Evolutionary conservation across 1,140 invertebrate genomes (phyloP).

Genomic region (Aphidius ervi): DNA sequence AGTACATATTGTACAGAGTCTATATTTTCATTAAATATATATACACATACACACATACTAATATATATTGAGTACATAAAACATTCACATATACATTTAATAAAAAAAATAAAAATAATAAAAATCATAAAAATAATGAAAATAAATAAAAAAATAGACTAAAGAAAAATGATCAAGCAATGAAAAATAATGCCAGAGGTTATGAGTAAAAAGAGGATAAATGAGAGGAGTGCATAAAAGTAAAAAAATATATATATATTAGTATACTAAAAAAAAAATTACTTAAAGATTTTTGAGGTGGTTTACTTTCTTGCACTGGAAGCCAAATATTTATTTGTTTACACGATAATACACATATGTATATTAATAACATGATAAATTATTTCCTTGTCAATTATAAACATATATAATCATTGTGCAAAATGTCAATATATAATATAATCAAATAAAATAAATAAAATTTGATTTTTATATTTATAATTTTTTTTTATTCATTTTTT

Average conservation of each 20-base stretch:
- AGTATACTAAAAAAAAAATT: conserved; percentile 21
- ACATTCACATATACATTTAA: too few species aligned
- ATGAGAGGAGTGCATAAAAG: conserved; percentile 13
- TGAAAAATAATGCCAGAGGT: conserved; percentile 16
- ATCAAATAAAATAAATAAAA: conserved; percentile 4
- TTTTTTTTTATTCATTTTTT: neutral
- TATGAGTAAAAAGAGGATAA: conserved; percentile 20
- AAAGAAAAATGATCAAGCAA: conserved; percentile 3
- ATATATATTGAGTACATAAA: neutral
- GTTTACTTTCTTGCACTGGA: conserved; percentile 31
- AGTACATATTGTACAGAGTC: conserved; percentile 51
- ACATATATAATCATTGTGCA: neutral
- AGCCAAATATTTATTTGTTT: conserved; percentile 51
- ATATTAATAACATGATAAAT: conserved; percentile 18
- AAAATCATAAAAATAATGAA: neutral
- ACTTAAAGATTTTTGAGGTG: conserved; percentile 47
- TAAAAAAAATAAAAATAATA: neutral
- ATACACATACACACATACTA: conserved; percentile 7
- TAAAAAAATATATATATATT: conserved; percentile 5
- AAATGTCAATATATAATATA: conserved; percentile 5
- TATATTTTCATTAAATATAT: conserved; percentile 13
- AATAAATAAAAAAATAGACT: neutral
- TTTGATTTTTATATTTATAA: neutral
- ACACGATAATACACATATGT: conserved; percentile 43
- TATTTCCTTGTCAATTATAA: conserved; percentile 8